Conservation (phyloP, 2,113 vertebrate species). For the Amblyornis subalaris region DNA sequence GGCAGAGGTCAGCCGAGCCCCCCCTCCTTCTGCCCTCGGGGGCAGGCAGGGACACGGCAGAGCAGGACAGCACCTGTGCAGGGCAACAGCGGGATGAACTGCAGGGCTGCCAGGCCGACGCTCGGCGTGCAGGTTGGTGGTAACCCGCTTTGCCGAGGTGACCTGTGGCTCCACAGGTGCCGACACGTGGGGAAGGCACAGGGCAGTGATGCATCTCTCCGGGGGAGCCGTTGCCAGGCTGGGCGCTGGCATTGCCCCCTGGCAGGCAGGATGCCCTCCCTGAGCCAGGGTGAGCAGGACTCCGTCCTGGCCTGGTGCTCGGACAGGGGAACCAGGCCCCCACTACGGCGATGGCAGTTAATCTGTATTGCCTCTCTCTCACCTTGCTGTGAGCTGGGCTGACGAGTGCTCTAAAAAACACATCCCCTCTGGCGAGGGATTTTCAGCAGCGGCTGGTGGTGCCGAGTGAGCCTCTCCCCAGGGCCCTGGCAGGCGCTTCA, state of each 20-base stretch:
- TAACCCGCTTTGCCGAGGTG: background rate
- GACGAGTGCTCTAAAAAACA: background rate
- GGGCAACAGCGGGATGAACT: background rate
- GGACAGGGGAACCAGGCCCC: background rate
- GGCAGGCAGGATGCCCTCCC: background rate
- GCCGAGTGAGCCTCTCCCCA: background rate
- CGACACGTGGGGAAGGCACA: rapidly evolving
- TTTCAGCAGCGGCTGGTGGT: background rate
- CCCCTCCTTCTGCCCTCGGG: background rate
- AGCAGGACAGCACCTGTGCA: background rate
- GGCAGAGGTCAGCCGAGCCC: background rate
- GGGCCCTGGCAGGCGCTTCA: conserved; percentile 15
- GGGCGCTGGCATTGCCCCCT: background rate
- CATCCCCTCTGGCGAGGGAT: background rate
- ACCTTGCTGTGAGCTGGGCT: background rate
- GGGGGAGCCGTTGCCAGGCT: background rate
- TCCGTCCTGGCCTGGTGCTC: rapidly evolving
- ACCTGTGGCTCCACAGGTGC: background rate
- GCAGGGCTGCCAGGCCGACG: background rate
- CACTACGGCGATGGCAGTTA: rapidly evolving
- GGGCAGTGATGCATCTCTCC: background rate
- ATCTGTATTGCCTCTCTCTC: background rate
- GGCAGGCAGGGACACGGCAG: background rate
- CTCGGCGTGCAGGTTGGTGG: background rate
- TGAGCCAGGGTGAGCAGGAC: background rate